These are phyloP conservation scores for Rhizoglyphus robini DNA, from an alignment of 1,140 invertebrate genomes.

Conservation along the genomic window DNA sequence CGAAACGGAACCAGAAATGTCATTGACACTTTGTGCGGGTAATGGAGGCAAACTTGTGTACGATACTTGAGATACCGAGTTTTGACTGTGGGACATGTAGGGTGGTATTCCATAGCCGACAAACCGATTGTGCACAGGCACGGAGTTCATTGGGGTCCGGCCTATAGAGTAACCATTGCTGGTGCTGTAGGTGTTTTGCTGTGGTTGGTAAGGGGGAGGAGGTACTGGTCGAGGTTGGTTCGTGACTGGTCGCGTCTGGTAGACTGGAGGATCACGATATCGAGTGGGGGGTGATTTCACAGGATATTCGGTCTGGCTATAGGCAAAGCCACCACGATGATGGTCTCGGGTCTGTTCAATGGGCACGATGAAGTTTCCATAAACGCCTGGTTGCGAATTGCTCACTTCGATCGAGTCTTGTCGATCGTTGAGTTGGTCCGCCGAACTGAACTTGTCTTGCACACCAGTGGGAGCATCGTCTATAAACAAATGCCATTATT, in stretches of 20 bases:
- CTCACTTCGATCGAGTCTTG: slow-evolving; percentile 12
- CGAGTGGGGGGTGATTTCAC: not conserved
- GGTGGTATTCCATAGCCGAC: slow-evolving; percentile 12
- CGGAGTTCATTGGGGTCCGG: not conserved
- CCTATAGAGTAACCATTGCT: not conserved
- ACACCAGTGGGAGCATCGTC: no score
- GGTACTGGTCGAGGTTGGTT: not conserved
- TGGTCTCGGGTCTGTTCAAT: slow-evolving; percentile 6
- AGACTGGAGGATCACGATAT: not conserved
- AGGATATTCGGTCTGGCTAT: not conserved
- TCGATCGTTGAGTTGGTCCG: not conserved
- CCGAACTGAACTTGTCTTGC: no score
- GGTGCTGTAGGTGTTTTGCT: not conserved
- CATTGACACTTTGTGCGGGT: not conserved
- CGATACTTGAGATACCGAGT: not conserved
- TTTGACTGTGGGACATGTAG: slow-evolving; percentile 5
- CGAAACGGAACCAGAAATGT: not conserved
- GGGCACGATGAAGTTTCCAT: slow-evolving; percentile 4
- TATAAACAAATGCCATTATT: no score
- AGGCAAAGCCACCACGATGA: slow-evolving; percentile 15
- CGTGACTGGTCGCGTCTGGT: not conserved
- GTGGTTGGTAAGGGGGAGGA: not conserved
- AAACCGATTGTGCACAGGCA: not conserved
- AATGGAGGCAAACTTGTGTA: not conserved
- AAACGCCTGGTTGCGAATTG: slow-evolving; percentile 7